Percentiles rank a stretch among this genome's conserved stretches.
phyloP scores from a whole-genome alignment of 2,797 vertebrate species.

The Chiroxiphia lanceolata region DNA sequence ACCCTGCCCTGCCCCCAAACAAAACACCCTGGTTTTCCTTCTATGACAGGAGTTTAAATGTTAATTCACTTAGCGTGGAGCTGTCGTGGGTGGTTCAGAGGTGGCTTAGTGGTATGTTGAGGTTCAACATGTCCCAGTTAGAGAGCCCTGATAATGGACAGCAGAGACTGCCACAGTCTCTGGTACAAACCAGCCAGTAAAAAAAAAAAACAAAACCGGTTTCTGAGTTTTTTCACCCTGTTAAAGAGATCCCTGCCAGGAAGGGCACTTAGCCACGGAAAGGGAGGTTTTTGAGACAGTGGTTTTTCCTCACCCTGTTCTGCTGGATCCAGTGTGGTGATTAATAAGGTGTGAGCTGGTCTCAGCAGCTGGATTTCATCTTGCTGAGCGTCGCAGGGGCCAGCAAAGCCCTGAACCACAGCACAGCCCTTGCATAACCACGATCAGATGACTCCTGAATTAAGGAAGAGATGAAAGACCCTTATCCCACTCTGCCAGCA shows the following conservation, averaged over 20 bases:
- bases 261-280: neutral
- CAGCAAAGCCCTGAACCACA: neutral
- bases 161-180: neutral
- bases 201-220: neutral
- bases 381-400: neutral
- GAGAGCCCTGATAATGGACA: neutral
- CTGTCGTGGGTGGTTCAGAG: neutral
- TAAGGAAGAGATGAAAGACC: neutral
- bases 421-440: neutral
- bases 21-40: neutral
- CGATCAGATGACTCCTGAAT: neutral
- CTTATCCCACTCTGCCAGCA: neutral
- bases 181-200: neutral
- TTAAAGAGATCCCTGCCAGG: neutral
- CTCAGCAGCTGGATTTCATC: slow-evolving; percentile 38
- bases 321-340: slow-evolving; percentile 17
- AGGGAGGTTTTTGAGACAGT: neutral
- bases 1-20: neutral
- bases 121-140: neutral
- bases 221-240: neutral
- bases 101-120: neutral
- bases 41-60: neutral
- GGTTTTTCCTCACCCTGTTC: neutral
- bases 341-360: slow-evolving; percentile 44
- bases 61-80: neutral